Conservation (phyloP, 2,888 invertebrate genomes). For the Hypena proboscidalis region DNA sequence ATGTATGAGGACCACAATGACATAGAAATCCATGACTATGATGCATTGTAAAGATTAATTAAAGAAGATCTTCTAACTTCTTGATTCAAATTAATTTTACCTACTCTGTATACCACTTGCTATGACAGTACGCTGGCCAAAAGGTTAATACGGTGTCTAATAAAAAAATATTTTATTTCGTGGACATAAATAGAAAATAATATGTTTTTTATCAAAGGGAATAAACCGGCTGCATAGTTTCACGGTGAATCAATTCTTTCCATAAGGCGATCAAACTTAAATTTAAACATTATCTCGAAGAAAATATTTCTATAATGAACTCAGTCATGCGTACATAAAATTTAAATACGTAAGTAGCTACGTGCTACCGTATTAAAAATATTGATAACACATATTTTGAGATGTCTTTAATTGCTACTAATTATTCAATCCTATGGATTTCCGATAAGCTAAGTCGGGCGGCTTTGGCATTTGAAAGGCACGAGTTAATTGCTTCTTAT, state of each 20-base stretch:
- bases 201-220: background rate
- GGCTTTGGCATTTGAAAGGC: slow-evolving; percentile 63
- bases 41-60: too few species aligned
- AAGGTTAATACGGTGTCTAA: too few species aligned
- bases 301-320: slow-evolving; percentile 73
- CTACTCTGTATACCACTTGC: too few species aligned
- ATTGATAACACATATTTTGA: slow-evolving; percentile 81
- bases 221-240: background rate
- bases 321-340: slow-evolving; percentile 80
- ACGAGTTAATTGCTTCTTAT: slow-evolving; percentile 71
- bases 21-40: too few species aligned
- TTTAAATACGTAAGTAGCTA: slow-evolving; percentile 79
- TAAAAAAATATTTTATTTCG: slow-evolving; percentile 1
- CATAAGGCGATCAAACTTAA: slow-evolving; percentile 21
- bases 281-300: slow-evolving; percentile 63
- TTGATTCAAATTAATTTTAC: too few species aligned
- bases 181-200: background rate
- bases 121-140: too few species aligned
- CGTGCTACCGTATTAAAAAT: slow-evolving; percentile 83
- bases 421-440: slow-evolving; percentile 78
- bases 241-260: slow-evolving; percentile 9
- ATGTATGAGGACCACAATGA: too few species aligned
- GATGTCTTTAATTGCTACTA: slow-evolving; percentile 77
- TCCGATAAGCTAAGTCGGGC: slow-evolving; percentile 66
- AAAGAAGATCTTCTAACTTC: too few species aligned